Evolutionary conservation across 2,888 invertebrate species (phyloP).

Genomic region (Hemicrepidius hirtus): DNA sequence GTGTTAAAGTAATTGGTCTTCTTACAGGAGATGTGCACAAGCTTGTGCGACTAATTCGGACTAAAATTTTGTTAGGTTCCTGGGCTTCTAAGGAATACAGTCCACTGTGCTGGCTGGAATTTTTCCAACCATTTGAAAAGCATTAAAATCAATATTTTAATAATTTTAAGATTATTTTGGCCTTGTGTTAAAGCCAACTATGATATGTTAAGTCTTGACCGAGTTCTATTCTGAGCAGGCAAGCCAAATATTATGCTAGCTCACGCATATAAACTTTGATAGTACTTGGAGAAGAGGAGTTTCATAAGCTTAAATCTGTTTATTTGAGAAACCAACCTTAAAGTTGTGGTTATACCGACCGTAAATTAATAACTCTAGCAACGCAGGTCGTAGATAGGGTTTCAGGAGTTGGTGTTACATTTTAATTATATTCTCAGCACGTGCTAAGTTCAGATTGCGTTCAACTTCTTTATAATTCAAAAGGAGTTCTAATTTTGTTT

Average conservation of each 20-base stretch:
- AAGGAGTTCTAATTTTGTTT: conserved; percentile 40
- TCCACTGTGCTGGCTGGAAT: too few species aligned
- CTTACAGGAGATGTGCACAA: too few species aligned
- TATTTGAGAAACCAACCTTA: conserved; percentile 49
- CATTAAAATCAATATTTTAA: too few species aligned
- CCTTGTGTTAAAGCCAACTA: background rate
- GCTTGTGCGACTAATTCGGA: too few species aligned
- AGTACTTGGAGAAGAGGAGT: conserved; percentile 29
- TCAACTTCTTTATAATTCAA: conserved; percentile 43
- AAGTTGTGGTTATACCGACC: conserved; percentile 44
- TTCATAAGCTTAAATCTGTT: conserved; percentile 47
- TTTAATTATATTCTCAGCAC: conserved; percentile 54
- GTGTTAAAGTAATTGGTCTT: too few species aligned
- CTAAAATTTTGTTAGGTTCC: too few species aligned
- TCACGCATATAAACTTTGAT: conserved; percentile 36
- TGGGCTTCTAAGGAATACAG: too few species aligned
- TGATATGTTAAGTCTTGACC: background rate
- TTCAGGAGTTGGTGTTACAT: conserved; percentile 50
- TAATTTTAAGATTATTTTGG: too few species aligned
- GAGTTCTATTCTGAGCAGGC: conserved; percentile 1
- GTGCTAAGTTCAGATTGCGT: conserved; percentile 52
- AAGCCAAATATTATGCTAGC: conserved; percentile 29
- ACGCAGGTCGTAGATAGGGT: conserved; percentile 50
- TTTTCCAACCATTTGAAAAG: too few species aligned
- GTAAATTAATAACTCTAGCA: conserved; percentile 52